Conservation (phyloP, 1,140 invertebrate species). For the Drosophila rufa region DNA sequence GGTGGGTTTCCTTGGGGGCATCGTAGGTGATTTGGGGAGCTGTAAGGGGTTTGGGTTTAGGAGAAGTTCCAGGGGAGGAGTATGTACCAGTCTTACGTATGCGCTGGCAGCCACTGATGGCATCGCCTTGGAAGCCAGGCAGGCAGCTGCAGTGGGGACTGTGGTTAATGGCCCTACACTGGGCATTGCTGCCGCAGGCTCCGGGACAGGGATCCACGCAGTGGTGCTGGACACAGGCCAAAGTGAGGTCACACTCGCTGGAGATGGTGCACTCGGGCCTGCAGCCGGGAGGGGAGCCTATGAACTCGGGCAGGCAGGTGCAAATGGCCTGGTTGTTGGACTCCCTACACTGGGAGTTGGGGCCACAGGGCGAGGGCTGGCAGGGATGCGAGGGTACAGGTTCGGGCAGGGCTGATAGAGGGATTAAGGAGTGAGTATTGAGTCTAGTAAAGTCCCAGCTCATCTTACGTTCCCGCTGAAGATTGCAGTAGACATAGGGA, state of each 20-base stretch:
- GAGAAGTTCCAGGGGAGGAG: neutral
- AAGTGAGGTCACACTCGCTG: slow-evolving; percentile 91
- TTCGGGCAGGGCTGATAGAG: slow-evolving; percentile 46
- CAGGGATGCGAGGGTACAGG: slow-evolving; percentile 87
- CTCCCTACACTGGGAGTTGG: slow-evolving; percentile 91
- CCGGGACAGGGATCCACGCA: slow-evolving; percentile 94
- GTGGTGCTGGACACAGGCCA: slow-evolving; percentile 92
- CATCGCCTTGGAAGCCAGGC: slow-evolving; percentile 92
- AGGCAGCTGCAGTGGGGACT: slow-evolving; percentile 93
- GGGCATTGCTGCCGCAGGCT: slow-evolving; percentile 91
- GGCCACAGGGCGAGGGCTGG: slow-evolving; percentile 91
- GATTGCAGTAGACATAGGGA: slow-evolving; percentile 88
- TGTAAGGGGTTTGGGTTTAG: slow-evolving; percentile 38
- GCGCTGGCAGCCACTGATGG: slow-evolving; percentile 90
- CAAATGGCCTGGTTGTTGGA: slow-evolving; percentile 91
- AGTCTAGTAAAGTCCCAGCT: neutral
- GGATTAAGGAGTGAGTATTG: slow-evolving; percentile 11
- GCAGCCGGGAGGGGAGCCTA: slow-evolving; percentile 91
- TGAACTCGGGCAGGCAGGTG: slow-evolving; percentile 91
- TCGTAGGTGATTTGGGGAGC: slow-evolving; percentile 58
- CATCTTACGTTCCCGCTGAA: slow-evolving; percentile 88
- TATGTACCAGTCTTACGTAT: slow-evolving; percentile 86
- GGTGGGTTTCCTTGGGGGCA: slow-evolving; percentile 87
- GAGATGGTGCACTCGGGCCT: slow-evolving; percentile 93
- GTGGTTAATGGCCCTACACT: slow-evolving; percentile 93